These are phyloP conservation scores for Drosophila kuntzei DNA, from an alignment of 2,888 invertebrate genomes.

Conservation along the genomic window DNA sequence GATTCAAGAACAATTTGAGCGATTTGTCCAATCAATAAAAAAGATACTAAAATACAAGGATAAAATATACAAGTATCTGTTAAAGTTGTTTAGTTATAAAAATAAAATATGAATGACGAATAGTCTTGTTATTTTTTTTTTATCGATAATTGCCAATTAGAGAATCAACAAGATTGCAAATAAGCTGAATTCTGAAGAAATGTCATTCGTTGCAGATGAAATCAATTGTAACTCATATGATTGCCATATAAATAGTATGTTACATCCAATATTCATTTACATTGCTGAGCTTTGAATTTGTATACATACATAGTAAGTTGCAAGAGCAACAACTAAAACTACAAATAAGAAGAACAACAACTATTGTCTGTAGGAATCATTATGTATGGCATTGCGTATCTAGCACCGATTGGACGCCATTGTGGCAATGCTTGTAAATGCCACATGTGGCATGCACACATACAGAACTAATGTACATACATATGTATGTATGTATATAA, in stretches of 20 bases:
- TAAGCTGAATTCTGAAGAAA: background rate
- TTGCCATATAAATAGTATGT: slow-evolving; percentile 8
- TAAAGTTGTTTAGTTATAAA: no score
- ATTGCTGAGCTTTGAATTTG: background rate
- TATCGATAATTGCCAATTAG: no score
- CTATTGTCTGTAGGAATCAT: slow-evolving; percentile 1
- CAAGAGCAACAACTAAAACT: slow-evolving; percentile 1
- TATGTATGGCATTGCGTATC: slow-evolving; percentile 32
- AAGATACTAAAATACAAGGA: slow-evolving; percentile 59
- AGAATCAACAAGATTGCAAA: background rate
- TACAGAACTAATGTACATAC: background rate
- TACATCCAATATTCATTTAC: slow-evolving; percentile 33
- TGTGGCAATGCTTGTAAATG: slow-evolving; percentile 52
- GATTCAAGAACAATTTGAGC: slow-evolving; percentile 86
- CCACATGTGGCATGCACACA: slow-evolving; percentile 37
- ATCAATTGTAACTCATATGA: background rate
- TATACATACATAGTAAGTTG: no score
- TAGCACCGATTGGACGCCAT: slow-evolving; percentile 77
- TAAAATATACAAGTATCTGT: no score
- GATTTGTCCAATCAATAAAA: slow-evolving; percentile 85
- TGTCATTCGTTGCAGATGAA: background rate
- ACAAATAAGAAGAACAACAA: slow-evolving; percentile 5
- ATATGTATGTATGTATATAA: slow-evolving; percentile 3
- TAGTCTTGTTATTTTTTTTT: no score
- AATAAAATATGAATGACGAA: no score